phyloP scores from a whole-genome alignment of 1,140 invertebrate species.

The Procambarus clarkii region DNA sequence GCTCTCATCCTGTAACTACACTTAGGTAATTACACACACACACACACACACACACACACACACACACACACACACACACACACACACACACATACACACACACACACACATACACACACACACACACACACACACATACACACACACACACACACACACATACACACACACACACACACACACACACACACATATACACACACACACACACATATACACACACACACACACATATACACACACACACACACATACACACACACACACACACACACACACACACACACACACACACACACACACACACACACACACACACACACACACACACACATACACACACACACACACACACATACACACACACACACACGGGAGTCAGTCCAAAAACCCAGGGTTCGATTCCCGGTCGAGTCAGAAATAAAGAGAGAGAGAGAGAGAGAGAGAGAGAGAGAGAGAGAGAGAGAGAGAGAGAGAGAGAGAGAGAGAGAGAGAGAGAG shows the following conservation, averaged over 20 bases:
- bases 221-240: slow-evolving; percentile 7
- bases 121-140: neutral
- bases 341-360: slow-evolving; percentile 4
- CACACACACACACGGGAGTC: too few relatives aligned
- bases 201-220: neutral
- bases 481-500: slow-evolving; percentile 33
- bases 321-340: neutral
- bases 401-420: neutral
- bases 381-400: neutral
- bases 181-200: neutral
- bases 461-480: neutral
- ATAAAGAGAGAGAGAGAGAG: neutral
- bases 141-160: neutral
- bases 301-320: neutral
- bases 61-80: too few relatives aligned
- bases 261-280: slow-evolving; percentile 1
- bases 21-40: too few relatives aligned
- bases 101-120: too few relatives aligned
- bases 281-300: neutral
- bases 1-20: too few relatives aligned
- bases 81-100: too few relatives aligned
- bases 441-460: neutral
- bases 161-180: neutral
- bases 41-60: too few relatives aligned
- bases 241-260: neutral